phyloP scores from a whole-genome alignment of 2,888 invertebrate genomes.

The Adineta ricciae region DNA sequence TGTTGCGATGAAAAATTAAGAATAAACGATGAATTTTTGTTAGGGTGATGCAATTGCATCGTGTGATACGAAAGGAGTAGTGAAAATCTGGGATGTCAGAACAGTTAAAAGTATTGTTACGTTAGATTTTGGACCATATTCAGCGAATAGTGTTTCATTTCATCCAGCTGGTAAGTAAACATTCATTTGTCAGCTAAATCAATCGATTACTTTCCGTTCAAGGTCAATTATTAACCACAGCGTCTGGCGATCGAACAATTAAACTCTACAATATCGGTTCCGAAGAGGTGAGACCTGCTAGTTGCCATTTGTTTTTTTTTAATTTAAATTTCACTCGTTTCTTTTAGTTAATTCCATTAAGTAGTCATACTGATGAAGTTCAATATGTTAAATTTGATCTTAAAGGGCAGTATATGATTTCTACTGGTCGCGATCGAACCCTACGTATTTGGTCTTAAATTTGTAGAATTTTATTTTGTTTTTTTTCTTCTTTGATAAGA shows the following conservation, averaged over 20 bases:
- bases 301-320: no score
- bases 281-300: neutral
- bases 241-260: neutral
- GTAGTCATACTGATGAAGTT: slow-evolving; percentile 49
- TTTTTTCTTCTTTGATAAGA: neutral
- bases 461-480: slow-evolving; percentile 26
- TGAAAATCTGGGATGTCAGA: slow-evolving; percentile 49
- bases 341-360: slow-evolving; percentile 41
- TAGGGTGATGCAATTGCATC: slow-evolving; percentile 49
- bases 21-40: neutral
- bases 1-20: neutral
- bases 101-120: slow-evolving; percentile 39
- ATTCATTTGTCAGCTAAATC: no score
- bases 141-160: slow-evolving; percentile 47
- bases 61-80: slow-evolving; percentile 48
- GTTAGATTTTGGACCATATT: slow-evolving; percentile 47
- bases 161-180: slow-evolving; percentile 43
- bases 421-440: slow-evolving; percentile 28
- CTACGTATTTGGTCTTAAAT: slow-evolving; percentile 31
- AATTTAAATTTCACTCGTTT: no score
- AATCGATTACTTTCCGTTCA: no score
- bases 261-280: neutral
- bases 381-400: slow-evolving; percentile 44
- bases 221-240: neutral
- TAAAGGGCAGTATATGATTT: slow-evolving; percentile 28